Conservation (phyloP, 2,113 vertebrate species). For the Delphinus delphis region DNA sequence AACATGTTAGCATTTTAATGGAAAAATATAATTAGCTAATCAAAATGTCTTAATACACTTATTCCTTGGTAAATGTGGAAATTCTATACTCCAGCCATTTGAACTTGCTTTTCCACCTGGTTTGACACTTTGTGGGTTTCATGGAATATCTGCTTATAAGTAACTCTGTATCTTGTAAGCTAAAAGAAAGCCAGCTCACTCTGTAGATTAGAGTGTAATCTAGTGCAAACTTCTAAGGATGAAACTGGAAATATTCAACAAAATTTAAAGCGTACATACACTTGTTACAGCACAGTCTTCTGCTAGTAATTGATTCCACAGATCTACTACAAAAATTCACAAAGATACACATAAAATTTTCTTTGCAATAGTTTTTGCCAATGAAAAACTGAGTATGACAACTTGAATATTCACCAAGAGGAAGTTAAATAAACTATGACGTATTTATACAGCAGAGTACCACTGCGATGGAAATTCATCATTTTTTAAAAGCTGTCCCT, state of each 20-base stretch:
- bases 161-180: not conserved
- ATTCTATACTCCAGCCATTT: not conserved
- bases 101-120: not conserved
- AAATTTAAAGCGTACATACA: not conserved
- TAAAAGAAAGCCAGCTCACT: not conserved
- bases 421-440: not conserved
- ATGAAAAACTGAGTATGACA: not conserved
- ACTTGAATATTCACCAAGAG: not conserved
- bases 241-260: not conserved
- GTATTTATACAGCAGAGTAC: not conserved
- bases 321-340: not conserved
- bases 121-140: not conserved
- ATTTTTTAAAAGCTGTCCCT: not conserved
- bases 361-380: not conserved
- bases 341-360: not conserved
- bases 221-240: not conserved
- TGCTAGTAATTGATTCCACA: not conserved
- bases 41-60: not conserved
- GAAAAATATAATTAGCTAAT: not conserved
- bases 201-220: not conserved
- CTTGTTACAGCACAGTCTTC: not conserved
- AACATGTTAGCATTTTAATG: not conserved
- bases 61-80: not conserved
- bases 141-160: not conserved
- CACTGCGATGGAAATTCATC: not conserved